These are phyloP conservation scores for Tiliacea citrago DNA, from an alignment of 2,888 invertebrate genomes.

Conservation along the genomic window DNA sequence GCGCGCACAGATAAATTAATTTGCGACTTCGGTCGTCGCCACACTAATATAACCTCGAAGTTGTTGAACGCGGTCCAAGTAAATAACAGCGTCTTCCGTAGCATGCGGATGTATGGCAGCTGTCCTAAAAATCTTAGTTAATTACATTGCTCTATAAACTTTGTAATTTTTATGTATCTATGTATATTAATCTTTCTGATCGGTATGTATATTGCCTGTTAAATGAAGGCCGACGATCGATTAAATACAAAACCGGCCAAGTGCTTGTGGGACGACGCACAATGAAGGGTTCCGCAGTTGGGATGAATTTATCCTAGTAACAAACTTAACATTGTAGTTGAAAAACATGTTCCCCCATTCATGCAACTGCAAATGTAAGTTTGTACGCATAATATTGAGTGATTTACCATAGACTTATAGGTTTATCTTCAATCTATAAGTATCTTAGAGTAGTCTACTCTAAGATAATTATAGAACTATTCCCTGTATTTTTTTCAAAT, in stretches of 20 bases:
- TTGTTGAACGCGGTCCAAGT: slow-evolving; percentile 86
- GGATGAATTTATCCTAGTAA: too few species aligned
- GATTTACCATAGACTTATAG: too few species aligned
- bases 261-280: too few species aligned
- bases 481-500: too few species aligned
- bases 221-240: background rate
- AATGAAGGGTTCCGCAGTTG: too few species aligned
- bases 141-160: slow-evolving; percentile 61
- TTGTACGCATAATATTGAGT: too few species aligned
- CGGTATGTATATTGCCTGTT: background rate
- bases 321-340: too few species aligned
- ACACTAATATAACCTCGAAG: slow-evolving; percentile 81
- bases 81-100: slow-evolving; percentile 83
- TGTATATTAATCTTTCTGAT: slow-evolving; percentile 13
- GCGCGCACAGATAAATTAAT: slow-evolving; percentile 75
- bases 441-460: too few species aligned
- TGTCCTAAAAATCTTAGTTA: slow-evolving; percentile 76
- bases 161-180: slow-evolving; percentile 18
- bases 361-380: too few species aligned
- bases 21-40: slow-evolving; percentile 76
- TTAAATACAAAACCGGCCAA: background rate
- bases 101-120: slow-evolving; percentile 79
- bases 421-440: too few species aligned
- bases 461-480: too few species aligned
- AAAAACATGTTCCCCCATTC: too few species aligned